Evolutionary conservation across 2,888 invertebrate genomes (phyloP).

Genomic region (Ferdinandea cuprea): DNA sequence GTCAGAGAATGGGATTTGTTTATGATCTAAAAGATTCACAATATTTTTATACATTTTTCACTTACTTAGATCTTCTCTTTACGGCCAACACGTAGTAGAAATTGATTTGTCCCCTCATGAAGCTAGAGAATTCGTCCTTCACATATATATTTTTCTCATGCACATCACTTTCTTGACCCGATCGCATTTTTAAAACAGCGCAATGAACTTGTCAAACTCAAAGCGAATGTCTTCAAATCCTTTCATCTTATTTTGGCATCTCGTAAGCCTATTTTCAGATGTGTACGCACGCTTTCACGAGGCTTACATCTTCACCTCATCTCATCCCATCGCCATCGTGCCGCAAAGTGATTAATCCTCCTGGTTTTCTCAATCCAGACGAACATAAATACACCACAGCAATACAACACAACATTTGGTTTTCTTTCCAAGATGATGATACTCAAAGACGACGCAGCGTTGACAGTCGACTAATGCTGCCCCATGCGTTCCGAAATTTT

Average conservation of each 20-base stretch:
- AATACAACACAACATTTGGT: constrained; percentile 6
- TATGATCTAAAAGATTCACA: too few species aligned
- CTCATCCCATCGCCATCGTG: constrained; percentile 34
- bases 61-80: too few species aligned
- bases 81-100: too few species aligned
- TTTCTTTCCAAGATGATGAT: constrained; percentile 19
- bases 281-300: constrained; percentile 30
- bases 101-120: too few species aligned
- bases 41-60: too few species aligned
- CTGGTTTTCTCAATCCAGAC: constrained; percentile 29
- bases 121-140: too few species aligned
- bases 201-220: constrained; percentile 44
- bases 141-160: too few species aligned
- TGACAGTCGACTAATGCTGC: constrained; percentile 45
- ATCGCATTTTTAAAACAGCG: background rate
- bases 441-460: constrained; percentile 5
- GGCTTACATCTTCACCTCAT: constrained; percentile 17
- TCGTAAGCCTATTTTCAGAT: constrained; percentile 40
- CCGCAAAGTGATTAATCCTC: constrained; percentile 60
- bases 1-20: too few species aligned
- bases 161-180: background rate
- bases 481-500: constrained; percentile 19
- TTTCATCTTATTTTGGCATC: constrained; percentile 38
- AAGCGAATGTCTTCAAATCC: constrained; percentile 10
- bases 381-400: constrained; percentile 19